Base-by-base conservation (phyloP, 2,888 invertebrate species). In the Hirudinaria manillensis region DNA sequence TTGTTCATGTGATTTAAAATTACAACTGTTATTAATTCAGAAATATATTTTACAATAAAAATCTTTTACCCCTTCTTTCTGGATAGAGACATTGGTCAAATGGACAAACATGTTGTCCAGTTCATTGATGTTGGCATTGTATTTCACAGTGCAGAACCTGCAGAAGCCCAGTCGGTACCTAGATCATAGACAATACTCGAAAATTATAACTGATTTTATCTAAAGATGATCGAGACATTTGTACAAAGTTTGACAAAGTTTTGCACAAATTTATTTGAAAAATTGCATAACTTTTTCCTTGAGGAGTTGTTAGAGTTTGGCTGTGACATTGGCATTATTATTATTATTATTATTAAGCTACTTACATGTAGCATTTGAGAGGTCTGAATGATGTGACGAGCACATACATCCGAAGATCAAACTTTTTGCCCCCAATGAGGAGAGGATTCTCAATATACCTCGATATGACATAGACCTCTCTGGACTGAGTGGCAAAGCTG, bases 21-120 rank as follows among this genome's bases (percentile, higher is more conserved):
- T 4, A 67, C 32, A 24, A 4, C 36, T 67, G 27, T 67, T 29
- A 66, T n/a, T 61, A 27, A 61, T 27, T 6, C 61, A n/a, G 6
- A 3, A 53, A n/a, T 72, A 19, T 19, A 32, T 6, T 70, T 38
- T 38, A 70, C 3, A 21, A 16, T 61, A 1, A n/a, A 27, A 61
- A 4, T 27, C 61, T 21, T 7, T 27, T 85, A 91, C 91, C 79
- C 95, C 95, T 83, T 94, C 94, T 85, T 95, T 96, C 86, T 98
- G 97, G n/a, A 97, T 94, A 76, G 96, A 95, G 4, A 96, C 96
- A 84, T 97, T 97, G 19, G 96, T 96, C 74, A 96, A 88, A 87
- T 96, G 96, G 74, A 95, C 92, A 83, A 93, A 96, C 86, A 86
- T 86, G 78, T 86, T 86, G 79, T 86, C 86, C 67, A 86, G 81